Percentiles rank a stretch among this genome's conserved stretches.
phyloP scores from a whole-genome alignment of 2,888 invertebrate genomes.

The Tortrix viridana region DNA sequence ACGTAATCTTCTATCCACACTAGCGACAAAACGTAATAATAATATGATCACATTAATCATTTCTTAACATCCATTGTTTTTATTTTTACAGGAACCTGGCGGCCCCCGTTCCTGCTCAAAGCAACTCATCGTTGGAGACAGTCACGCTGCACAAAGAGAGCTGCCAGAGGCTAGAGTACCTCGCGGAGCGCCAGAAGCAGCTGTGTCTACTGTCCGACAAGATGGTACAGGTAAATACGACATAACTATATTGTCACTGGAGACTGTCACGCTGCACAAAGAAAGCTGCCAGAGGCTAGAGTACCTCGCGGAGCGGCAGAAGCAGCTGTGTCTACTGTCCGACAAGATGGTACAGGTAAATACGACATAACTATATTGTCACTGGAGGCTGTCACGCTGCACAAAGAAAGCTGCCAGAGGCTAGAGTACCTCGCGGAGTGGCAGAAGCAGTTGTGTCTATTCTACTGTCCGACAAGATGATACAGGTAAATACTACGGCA shows the following conservation, averaged over 20 bases:
- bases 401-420: neutral
- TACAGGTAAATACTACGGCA: no score
- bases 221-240: conserved; percentile 85
- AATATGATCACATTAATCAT: no score
- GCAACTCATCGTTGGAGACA: conserved; percentile 67
- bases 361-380: conserved; percentile 42
- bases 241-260: conserved; percentile 34
- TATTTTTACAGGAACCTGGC: conserved; percentile 73
- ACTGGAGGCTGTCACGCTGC: neutral
- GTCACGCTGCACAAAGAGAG: conserved; percentile 84
- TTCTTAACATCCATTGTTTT: no score
- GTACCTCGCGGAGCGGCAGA: conserved; percentile 57
- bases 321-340: conserved; percentile 76
- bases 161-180: conserved; percentile 88
- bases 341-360: conserved; percentile 88
- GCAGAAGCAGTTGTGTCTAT: conserved; percentile 52
- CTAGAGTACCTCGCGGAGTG: conserved; percentile 69
- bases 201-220: conserved; percentile 89
- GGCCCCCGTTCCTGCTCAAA: conserved; percentile 52
- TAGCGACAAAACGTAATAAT: no score
- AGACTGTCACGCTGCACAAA: neutral
- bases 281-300: conserved; percentile 56
- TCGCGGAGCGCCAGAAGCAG: conserved; percentile 90
- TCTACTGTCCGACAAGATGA: conserved; percentile 87
- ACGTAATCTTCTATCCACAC: no score